phyloP scores from a whole-genome alignment of 2,113 vertebrate genomes.

The Muntiacus muntjak region DNA sequence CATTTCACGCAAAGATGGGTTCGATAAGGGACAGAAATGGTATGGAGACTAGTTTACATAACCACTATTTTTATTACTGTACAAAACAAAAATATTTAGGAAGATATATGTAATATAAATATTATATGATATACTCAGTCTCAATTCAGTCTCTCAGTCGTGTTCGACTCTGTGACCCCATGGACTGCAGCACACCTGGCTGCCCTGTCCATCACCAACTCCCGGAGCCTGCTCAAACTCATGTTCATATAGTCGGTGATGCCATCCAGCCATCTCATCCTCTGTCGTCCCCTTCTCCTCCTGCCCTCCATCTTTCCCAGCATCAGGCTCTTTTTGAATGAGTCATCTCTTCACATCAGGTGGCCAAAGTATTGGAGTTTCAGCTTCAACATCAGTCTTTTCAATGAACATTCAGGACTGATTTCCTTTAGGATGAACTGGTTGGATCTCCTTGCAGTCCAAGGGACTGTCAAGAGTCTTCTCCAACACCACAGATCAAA shows the following conservation, averaged over 20 bases:
- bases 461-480: not conserved
- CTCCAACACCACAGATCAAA: not conserved
- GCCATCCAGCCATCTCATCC: not conserved
- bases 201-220: not conserved
- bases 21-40: no score
- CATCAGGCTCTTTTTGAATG: not conserved
- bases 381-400: not conserved
- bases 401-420: not conserved
- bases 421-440: not conserved
- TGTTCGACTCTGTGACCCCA: not conserved
- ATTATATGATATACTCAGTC: not conserved
- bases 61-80: not conserved
- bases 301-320: not conserved
- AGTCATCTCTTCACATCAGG: not conserved
- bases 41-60: not conserved
- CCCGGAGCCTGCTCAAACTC: not conserved
- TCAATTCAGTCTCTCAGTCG: rapidly evolving
- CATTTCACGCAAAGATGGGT: no score
- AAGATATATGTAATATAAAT: not conserved
- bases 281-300: not conserved
- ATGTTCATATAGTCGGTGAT: rapidly evolving
- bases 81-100: not conserved
- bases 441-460: not conserved
- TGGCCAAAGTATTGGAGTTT: not conserved
- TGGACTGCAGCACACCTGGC: not conserved